Conservation (phyloP, 2,797 vertebrate species). For the Denticeps clupeoides region DNA sequence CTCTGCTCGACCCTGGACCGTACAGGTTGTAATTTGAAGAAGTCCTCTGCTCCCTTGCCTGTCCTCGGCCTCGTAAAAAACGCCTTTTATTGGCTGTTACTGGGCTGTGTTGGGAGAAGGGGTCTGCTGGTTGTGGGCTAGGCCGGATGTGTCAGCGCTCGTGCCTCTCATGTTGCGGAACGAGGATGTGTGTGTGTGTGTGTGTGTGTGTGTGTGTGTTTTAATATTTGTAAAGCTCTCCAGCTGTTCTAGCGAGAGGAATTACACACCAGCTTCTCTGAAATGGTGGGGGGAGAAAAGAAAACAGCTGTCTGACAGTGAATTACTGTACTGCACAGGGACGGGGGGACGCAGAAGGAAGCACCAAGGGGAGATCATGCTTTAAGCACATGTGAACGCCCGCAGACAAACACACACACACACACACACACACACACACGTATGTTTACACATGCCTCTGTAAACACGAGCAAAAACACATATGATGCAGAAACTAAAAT, state of each 20-base stretch:
- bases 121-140: not conserved
- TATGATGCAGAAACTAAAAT: no score
- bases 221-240: constrained; percentile 43
- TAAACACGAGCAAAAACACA: no score
- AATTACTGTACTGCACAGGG: constrained; percentile 46
- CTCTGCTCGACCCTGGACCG: no score
- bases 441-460: not conserved
- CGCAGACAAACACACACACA: not conserved
- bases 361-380: no score
- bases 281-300: constrained; percentile 38
- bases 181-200: not conserved
- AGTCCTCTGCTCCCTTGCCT: no score
- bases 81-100: not conserved
- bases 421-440: not conserved
- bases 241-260: constrained; percentile 56
- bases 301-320: constrained; percentile 65
- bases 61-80: no score
- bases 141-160: not conserved
- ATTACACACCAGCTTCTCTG: constrained; percentile 52
- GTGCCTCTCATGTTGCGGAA: constrained; percentile 2
- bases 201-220: not conserved
- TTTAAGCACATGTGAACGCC: constrained; percentile 23
- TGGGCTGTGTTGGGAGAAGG: not conserved
- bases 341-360: no score
- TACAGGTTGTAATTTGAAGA: no score